Base-by-base conservation (phyloP, 1,140 invertebrate genomes). In the Drosophila aff. region DNA sequence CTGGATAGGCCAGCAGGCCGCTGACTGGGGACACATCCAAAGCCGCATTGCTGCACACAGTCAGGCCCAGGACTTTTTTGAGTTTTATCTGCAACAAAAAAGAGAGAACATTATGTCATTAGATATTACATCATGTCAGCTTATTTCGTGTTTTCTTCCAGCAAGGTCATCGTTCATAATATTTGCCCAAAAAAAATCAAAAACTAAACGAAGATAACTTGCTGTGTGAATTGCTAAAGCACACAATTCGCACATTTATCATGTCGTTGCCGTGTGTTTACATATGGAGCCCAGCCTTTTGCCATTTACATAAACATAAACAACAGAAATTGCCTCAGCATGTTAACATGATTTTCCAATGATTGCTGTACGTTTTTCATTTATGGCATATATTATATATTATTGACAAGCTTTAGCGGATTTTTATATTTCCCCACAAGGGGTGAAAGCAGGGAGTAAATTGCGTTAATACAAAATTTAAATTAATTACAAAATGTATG, bases 61-160 rank as follows among this genome's bases (percentile, higher is more conserved):
- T 99, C 81, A 99, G 94, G 63, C 98, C 98, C 77, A 99, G 94
- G 59, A 99, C 98, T 81, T 96, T 95, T 95, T 99, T 98, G 92
- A 99, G 95, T 93, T 98, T 98, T 85, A 99, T 97, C 98, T 99
- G 80, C 40, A 92, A 92, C 2, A 1, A 15, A 21, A 21, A n/a
- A n/a, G 53, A 57, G 18, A 72, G 23, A 66, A 72, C 15, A 82
- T 52, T 10, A 58, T 58, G 57, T 40, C 52, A 69, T 76, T 72
- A 74, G 69, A n/a, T 50, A 79, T 87, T 80, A 82, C 79, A 86
- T 86, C 72, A 86, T 73, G 79, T 86, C 72, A 86, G 62, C 6
- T 60, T 60, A 38, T 50, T 43, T 71, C 36, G 11, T 13, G 13
- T 33, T 44, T 36, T 40, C 41, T 28, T 13, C 16, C 55, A 26